Conservation (phyloP, 2,113 vertebrate genomes). For the Phainopepla nitens region DNA sequence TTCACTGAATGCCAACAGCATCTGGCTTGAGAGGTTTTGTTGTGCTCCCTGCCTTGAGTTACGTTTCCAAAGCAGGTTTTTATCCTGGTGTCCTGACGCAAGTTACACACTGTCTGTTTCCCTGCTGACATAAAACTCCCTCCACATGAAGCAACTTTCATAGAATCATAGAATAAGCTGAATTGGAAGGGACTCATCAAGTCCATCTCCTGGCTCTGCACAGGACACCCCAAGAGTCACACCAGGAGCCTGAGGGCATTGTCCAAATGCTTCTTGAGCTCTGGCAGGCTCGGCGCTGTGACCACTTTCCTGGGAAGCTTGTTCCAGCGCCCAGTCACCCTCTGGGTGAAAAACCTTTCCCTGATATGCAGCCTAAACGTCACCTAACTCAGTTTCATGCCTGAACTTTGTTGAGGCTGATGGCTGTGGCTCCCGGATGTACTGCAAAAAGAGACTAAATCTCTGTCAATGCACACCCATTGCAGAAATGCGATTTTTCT, state of each 20-base stretch:
- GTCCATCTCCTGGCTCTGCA: neutral
- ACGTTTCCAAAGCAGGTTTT: neutral
- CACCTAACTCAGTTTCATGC: neutral
- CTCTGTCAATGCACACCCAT: accelerated
- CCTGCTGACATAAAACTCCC: neutral
- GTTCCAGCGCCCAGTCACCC: neutral
- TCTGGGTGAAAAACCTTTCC: neutral
- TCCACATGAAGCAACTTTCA: neutral
- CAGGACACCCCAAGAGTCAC: neutral
- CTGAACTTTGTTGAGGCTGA: neutral
- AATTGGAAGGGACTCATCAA: neutral
- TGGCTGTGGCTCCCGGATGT: neutral
- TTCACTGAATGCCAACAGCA: neutral
- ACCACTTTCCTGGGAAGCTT: neutral
- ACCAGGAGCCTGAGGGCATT: accelerated
- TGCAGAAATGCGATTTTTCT: neutral
- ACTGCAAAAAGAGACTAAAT: accelerated
- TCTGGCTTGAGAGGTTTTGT: neutral
- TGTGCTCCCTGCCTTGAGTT: accelerated
- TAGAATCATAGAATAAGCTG: neutral
- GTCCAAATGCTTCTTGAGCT: neutral
- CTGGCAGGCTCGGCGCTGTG: neutral
- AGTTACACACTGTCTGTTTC: neutral
- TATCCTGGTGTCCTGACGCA: neutral
- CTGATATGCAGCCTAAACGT: neutral